A percentile compares a stretch with the other conserved stretches of the same genome.
phyloP scores from a whole-genome alignment of 1,140 invertebrate genomes.

The Zaprionus vittiger region DNA sequence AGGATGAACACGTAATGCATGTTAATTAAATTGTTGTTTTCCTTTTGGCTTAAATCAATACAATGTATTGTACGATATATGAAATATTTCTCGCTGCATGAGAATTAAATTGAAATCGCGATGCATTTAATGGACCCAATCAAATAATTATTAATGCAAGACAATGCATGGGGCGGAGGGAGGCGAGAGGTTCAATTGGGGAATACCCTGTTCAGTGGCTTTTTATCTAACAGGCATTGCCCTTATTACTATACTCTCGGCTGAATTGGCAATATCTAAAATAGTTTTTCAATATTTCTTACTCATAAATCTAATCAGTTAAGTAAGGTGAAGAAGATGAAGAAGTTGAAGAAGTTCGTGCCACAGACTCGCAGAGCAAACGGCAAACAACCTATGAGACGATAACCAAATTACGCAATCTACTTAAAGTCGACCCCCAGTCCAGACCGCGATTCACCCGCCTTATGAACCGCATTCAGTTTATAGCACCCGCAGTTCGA shows the following conservation, averaged over 20 bases:
- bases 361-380: constrained; percentile 26
- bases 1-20: constrained; percentile 10
- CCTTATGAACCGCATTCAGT: constrained; percentile 57
- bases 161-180: background rate
- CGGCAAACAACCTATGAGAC: constrained; percentile 57
- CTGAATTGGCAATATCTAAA: background rate
- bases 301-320: constrained; percentile 34
- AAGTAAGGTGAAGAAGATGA: constrained; percentile 8
- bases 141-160: background rate
- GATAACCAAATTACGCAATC: constrained; percentile 68
- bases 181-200: background rate
- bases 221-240: no score
- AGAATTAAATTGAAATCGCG: background rate
- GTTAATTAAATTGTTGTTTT: constrained; percentile 41
- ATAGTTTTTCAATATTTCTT: background rate
- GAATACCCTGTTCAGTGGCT: background rate
- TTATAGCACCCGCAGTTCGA: constrained; percentile 65
- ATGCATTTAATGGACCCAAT: constrained; percentile 1
- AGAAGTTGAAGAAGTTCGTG: constrained; percentile 13
- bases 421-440: constrained; percentile 40
- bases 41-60: background rate
- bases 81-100: constrained; percentile 3
- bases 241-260: background rate
- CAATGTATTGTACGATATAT: background rate
- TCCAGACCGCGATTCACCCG: background rate